Evolutionary conservation across 2,113 vertebrate genomes (phyloP).

Genomic region (Sus scrofa): DNA sequence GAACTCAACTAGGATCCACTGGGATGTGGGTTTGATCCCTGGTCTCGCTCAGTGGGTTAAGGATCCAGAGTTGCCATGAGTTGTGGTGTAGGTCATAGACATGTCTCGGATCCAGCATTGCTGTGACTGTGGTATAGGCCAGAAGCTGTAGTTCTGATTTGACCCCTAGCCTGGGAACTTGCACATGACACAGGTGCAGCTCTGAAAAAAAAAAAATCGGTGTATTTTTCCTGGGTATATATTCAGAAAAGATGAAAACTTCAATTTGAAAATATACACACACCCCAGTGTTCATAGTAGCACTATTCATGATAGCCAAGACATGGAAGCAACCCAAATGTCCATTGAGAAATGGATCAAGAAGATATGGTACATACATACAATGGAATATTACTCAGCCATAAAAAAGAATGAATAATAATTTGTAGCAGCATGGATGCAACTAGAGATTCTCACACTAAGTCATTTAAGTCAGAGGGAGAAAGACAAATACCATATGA

Average conservation of each 20-base stretch:
- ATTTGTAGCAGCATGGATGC: background rate
- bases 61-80: no score
- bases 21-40: no score
- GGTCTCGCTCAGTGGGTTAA: no score
- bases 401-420: background rate
- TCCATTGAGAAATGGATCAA: no score
- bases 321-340: background rate
- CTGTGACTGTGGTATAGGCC: no score
- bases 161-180: no score
- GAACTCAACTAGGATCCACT: no score
- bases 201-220: no score
- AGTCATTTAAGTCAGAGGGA: background rate
- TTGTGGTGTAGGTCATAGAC: no score
- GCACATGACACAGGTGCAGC: no score
- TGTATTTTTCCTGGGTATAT: background rate
- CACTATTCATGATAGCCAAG: fast-evolving
- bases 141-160: no score
- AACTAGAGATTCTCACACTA: background rate
- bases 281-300: fast-evolving
- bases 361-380: fast-evolving
- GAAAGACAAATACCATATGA: background rate
- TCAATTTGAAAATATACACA: background rate
- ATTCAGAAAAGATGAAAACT: background rate
- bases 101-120: no score
- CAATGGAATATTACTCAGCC: background rate